Evolutionary conservation across 2,797 vertebrate species (phyloP), one percentile per base, ranked within the genome.

Genomic region (Podarcis siculus): DNA sequence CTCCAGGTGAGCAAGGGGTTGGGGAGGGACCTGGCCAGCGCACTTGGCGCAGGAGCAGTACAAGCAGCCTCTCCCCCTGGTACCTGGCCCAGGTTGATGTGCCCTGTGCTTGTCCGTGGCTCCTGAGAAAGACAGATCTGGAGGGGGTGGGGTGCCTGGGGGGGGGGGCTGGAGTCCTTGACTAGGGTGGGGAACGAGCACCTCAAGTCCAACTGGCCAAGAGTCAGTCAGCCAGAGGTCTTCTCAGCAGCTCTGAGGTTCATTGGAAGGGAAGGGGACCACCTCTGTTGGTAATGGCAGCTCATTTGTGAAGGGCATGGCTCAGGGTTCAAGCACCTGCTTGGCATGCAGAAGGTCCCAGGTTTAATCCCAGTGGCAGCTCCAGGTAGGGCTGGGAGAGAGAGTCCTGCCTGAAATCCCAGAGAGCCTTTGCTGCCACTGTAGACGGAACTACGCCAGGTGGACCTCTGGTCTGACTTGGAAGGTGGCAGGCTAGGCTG

Each of bases 1-100:
- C 96, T 99, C 7, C 97, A 99, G 98, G 99, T 99, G 83, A 87
- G 86, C 35, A 9, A 5, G 25, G 30, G 1, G 12, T 1, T 4
- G 39, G 25, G 77, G 30, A 8, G 5, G 17, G 25, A 3, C 73
- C 10, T 1, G 69, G 49, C 10, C 4, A n/a, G n/a, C 17, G 15
- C 6, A 5, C 27, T 45, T 1, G 30, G 37, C 4, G 10, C 23
- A 30, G 21, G n/a, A 72, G n/a, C 39, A 39, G 86, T 90, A 88
- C 81, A 25, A 67, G 9, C 6, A 3, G 17, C 2, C 17, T 10
- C 93, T 95, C 15, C 3, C 42, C n/a, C 32, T 1, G 19, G 32
- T 13, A 5, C 30, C 1, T 45, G 66, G 10, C n/a, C 21, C n/a
- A 19, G 0, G 4, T 10, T 39, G 30, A 21, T 12, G 12, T n/a